Conservation (phyloP, 2,113 vertebrate species). For the Mola mola region DNA sequence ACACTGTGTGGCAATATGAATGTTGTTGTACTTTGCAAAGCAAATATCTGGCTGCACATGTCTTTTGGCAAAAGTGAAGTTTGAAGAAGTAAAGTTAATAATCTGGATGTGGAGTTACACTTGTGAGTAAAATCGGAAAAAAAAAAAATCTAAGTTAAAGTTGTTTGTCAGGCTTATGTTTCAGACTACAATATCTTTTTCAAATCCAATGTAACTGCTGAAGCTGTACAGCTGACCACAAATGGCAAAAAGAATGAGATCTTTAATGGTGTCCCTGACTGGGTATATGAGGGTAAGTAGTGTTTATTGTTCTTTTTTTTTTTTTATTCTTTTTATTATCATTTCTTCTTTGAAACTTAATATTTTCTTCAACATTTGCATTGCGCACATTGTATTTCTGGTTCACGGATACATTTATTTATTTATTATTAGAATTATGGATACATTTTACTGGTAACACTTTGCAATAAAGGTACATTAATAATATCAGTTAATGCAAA, state of each 20-base stretch:
- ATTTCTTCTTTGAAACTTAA: background rate
- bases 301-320: background rate
- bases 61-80: background rate
- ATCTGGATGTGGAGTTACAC: background rate
- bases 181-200: constrained; percentile 91
- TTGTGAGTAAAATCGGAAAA: background rate
- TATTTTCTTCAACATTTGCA: too few species aligned
- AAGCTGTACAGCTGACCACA: constrained; percentile 84
- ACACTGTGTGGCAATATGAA: background rate
- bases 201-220: constrained; percentile 79
- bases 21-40: background rate
- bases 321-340: background rate
- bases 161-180: constrained; percentile 85
- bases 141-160: too few species aligned
- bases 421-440: too few species aligned
- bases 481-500: too few species aligned
- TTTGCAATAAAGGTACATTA: too few species aligned
- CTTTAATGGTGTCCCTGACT: constrained; percentile 95
- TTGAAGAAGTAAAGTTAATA: background rate
- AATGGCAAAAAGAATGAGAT: constrained; percentile 90
- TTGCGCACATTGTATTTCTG: too few species aligned
- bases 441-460: too few species aligned
- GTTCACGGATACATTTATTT: too few species aligned
- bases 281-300: constrained; percentile 93
- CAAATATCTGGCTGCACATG: background rate